Base-by-base conservation (phyloP, 2,113 vertebrate species). In the Charadrius vociferus region DNA sequence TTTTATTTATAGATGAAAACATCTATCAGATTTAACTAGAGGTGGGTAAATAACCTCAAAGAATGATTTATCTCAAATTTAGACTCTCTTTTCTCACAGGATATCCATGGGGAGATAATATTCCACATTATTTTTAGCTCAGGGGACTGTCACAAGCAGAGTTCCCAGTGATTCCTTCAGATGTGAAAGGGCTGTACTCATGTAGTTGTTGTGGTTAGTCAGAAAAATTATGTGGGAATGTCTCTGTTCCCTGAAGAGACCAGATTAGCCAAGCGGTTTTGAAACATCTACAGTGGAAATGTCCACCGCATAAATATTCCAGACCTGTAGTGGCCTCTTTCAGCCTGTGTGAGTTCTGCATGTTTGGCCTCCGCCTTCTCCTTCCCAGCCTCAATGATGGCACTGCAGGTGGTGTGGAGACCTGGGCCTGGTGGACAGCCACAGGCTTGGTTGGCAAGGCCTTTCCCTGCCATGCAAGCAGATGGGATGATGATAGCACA, bases 51-150 rank as follows among this genome's bases (percentile, higher is more conserved):
- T 62, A 65, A 75, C 14, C 49, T 81, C 43, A 71, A 92, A 84
- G 12, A 70, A 86, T 67, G 29, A 82, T 67, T 88, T 86, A 36
- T 53, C 19, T 80, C 43, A 77, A 34, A 20, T 68, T 49, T 88
- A 66, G 21, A 26, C 3, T 71, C 3, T 53, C 5, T 70, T 85
- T 70, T 23, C 70, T 90, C 61, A 79, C 18, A 27, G 61, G 8
- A 23, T 91, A 63, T 92, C 49, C 43, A 49, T 37, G 15, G 29
- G 27, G 27, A 87, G 17, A 85, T 50, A 1, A 26, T 70, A 66
- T 96, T 90, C 56, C 61, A 70, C 30, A 43, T 53, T 47, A 96
- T 83, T 93, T 95, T 93, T 92, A 91, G 22, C 56, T 87, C 49
- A 52, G 36, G 34, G 37, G 41, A 68, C 72, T 72, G 43, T 84